phyloP scores from a whole-genome alignment of 30 jellyfish, hydroid and myxozoan genomes.

The Aurelia aurita complex sp. Pacific region DNA sequence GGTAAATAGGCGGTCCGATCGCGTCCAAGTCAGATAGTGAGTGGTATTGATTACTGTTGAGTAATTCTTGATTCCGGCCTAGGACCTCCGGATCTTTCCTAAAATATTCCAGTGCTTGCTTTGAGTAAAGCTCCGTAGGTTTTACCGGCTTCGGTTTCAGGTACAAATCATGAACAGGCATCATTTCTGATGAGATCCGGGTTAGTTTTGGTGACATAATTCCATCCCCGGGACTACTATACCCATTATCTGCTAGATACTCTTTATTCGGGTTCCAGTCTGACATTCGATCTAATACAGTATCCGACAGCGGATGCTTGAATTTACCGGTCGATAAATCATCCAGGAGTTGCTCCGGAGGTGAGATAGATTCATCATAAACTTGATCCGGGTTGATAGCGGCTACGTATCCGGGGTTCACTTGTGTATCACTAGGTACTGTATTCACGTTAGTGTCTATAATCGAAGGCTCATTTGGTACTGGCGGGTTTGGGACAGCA shows the following conservation, averaged over 20 bases:
- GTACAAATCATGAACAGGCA: slow-evolving; percentile 75
- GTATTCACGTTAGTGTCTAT: slow-evolving; percentile 28
- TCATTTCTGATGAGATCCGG: slow-evolving; percentile 63
- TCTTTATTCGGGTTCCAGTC: slow-evolving; percentile 79
- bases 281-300: slow-evolving; percentile 64
- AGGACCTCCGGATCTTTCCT: slow-evolving; percentile 75
- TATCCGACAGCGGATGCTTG: slow-evolving; percentile 78
- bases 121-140: slow-evolving; percentile 28
- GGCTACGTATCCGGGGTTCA: slow-evolving; percentile 35
- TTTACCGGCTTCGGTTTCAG: slow-evolving; percentile 38
- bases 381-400: slow-evolving; percentile 72
- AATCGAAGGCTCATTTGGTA: slow-evolving; percentile 13
- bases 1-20: slow-evolving; percentile 81
- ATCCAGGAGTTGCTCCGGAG: slow-evolving; percentile 91
- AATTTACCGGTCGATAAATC: slow-evolving; percentile 77
- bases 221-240: slow-evolving; percentile 1
- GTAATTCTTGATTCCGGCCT: slow-evolving; percentile 69
- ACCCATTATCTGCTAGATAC: slow-evolving; percentile 60
- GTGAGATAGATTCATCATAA: slow-evolving; percentile 76
- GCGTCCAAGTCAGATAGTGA: slow-evolving; percentile 72
- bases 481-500: slow-evolving; percentile 27
- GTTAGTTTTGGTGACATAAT: slow-evolving; percentile 20
- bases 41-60: slow-evolving; percentile 65
- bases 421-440: slow-evolving; percentile 5
- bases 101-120: slow-evolving; percentile 20